Percentiles rank a stretch among this genome's conserved stretches.
Conservation (phyloP, 2,888 invertebrate genomes). For the Elgonia sp. region DNA sequence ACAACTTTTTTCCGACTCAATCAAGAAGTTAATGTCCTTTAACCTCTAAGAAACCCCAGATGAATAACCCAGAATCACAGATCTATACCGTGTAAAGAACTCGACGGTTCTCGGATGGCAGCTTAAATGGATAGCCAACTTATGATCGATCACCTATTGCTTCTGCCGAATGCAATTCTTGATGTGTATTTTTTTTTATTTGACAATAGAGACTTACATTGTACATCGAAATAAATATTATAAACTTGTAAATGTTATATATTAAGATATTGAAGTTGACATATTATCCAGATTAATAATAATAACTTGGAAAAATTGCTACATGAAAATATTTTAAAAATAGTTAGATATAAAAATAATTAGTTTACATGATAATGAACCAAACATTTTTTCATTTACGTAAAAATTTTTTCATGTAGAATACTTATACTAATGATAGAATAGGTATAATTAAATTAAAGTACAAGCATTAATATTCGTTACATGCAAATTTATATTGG, state of each 20-base stretch:
- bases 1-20: constrained; percentile 86
- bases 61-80: constrained; percentile 80
- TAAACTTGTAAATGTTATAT: not conserved
- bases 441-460: too few relatives aligned
- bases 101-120: constrained; percentile 85
- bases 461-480: not conserved
- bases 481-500: not conserved
- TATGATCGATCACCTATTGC: constrained; percentile 86
- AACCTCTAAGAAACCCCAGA: constrained; percentile 83
- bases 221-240: not conserved
- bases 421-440: too few relatives aligned
- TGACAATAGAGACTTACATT: constrained; percentile 18
- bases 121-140: constrained; percentile 85
- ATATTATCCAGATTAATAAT: too few relatives aligned
- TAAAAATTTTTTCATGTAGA: too few relatives aligned
- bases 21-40: constrained; percentile 86
- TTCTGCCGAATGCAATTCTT: constrained; percentile 74
- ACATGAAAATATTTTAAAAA: too few relatives aligned
- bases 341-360: too few relatives aligned
- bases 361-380: too few relatives aligned
- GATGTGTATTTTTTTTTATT: constrained; percentile 68
- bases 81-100: constrained; percentile 81
- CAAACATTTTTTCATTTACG: too few relatives aligned
- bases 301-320: too few relatives aligned
- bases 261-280: too few relatives aligned